Evolutionary conservation across 1,140 invertebrate species (phyloP), one percentile per base, ranked within the genome.

Genomic region (Bursaphelenchus mucronatus): DNA sequence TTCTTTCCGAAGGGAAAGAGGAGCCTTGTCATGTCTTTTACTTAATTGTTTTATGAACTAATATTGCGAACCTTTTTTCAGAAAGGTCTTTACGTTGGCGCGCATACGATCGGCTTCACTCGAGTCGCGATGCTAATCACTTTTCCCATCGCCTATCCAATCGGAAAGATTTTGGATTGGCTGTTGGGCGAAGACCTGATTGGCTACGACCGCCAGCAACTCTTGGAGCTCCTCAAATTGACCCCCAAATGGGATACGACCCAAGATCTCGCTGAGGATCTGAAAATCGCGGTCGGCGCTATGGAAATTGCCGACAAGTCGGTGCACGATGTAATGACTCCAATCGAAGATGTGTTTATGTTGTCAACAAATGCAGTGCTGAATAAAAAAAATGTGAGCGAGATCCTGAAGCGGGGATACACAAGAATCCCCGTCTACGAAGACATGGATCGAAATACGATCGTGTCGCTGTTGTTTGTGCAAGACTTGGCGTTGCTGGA

Each of bases 401-500:
- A 96, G 82, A 97, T 98, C 54, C 89, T 94, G 86, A 90, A 90
- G 45, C 68, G 84, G 87, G 93, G 94, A 8, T 97, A 90, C 82
- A 95, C 92, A 19, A 86, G 94, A 61, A 92, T 98, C 74, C 95
- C 95, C 0, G 91, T 98, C 6, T 97, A 87, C 82, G 21, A 53
- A 74, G 68, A 61, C 41, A 76, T 72, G 44, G 82, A 86, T 30
- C 86, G 89, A 54, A 88, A 87, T 64, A 94, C 95, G 80, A 92
- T 97, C 75, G 86, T 94, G 3, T 89, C 90, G n/a, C 86, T 97
- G 79, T 83, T 98, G 0, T 94, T 95, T 83, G 93, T 94, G 63
- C 97, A 96, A 84, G 94, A 98, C 84, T 85, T 98, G 73, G 92
- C 93, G 4, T 90, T 98, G 77, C 88, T 97, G 61, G 94, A 97